Evolutionary conservation across 1,140 invertebrate genomes (phyloP), one percentile per base, ranked within the genome.

Genomic region (Centruroides vittatus): DNA sequence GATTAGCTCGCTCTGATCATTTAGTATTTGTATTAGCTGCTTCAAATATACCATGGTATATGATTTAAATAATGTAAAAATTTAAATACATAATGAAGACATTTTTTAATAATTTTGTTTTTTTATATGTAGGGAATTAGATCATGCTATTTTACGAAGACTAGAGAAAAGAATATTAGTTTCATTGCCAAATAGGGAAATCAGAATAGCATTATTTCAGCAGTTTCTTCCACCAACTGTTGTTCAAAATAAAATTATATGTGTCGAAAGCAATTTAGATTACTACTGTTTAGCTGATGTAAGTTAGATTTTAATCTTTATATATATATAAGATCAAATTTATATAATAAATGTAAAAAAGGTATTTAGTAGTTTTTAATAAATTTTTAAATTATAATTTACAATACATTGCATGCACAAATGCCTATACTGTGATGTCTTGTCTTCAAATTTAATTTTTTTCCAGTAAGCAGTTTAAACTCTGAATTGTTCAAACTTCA

Each of bases 101-200:
- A 47, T 11, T 34, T 58, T 35, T 58, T n/a, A 47, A 58, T n/a
- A 35, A 56, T 34, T 47, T 51, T 34, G 35, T 58, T n/a, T 23
- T 53, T 23, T 53, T 53, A 34, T 36, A 53, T 36, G 5, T 36
- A 53, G 51, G 86, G 88, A 91, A 70, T 80, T 94, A 61, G 93
- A 96, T 72, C 76, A 84, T 65, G 91, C 93, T 0, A 84, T 96
- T 69, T 72, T 96, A 48, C 75, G 93, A 55, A 78, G 93, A 57
- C 79, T 96, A 54, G 93, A 96, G 69, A 95, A 94, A 72, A 79
- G 87, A 59, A 85, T 96, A 61, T 75, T 88, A 35, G 83, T 95
- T 4, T 82, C 84, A 47, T 71, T 93, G 58, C 92, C 92, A 1
- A 79, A 83, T 58, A 69, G 68, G 13, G 73, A 79, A 41, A 82